Evolutionary conservation across 2,113 vertebrate species (phyloP).

Genomic region (Melospiza melodia): DNA sequence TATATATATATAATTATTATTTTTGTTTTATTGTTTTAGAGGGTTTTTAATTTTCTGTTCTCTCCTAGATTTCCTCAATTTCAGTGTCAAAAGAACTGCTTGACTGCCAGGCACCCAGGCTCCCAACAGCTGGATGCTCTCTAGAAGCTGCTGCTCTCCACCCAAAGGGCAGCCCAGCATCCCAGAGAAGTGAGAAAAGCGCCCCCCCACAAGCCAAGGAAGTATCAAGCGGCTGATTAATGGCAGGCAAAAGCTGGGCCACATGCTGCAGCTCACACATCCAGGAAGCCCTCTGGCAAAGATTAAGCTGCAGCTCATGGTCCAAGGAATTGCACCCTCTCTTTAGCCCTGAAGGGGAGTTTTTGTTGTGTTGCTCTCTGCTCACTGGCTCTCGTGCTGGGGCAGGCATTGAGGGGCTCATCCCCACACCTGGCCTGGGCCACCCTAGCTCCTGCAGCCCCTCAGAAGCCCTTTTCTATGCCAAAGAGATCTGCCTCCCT

Average conservation of each 20-base stretch:
- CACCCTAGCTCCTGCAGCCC: neutral
- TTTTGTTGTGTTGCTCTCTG: neutral
- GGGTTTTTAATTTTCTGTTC: neutral
- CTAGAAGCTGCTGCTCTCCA: neutral
- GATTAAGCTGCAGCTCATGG: neutral
- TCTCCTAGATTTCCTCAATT: neutral
- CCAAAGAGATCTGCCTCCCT: neutral
- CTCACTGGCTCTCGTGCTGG: fast-evolving
- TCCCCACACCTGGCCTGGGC: neutral
- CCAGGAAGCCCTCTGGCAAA: neutral
- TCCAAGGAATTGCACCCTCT: neutral
- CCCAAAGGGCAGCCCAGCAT: neutral
- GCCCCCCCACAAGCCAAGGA: fast-evolving
- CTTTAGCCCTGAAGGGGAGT: neutral
- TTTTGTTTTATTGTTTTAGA: neutral
- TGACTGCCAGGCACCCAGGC: neutral
- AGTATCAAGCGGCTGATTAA: neutral
- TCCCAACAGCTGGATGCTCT: neutral
- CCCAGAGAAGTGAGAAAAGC: fast-evolving
- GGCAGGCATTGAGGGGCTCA: fast-evolving
- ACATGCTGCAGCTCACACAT: neutral
- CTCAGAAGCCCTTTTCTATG: neutral
- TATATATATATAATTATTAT: neutral
- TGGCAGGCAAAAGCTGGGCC: neutral
- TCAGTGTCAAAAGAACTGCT: neutral